Conservation (phyloP, 2,113 vertebrate species). For the Benitochromis conjunctus region DNA sequence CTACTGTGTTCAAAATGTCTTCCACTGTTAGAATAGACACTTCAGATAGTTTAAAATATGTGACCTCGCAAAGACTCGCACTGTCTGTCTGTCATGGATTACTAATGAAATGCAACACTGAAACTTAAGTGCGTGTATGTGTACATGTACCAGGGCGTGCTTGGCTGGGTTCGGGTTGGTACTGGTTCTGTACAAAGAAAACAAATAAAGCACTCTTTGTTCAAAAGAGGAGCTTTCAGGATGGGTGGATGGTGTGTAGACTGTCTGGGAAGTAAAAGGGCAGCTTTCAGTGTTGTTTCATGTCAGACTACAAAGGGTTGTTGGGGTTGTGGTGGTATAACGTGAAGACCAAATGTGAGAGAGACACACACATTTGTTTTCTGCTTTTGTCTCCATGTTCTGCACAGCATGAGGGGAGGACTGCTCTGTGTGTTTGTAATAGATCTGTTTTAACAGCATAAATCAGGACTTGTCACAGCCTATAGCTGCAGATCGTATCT, state of each 20-base stretch:
- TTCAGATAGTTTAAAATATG: not conserved
- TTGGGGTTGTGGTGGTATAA: not conserved
- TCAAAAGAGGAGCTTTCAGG: not conserved
- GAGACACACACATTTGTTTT: not conserved
- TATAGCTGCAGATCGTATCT: not conserved
- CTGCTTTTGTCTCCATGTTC: not conserved
- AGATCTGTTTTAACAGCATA: not conserved
- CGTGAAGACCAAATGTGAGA: not conserved
- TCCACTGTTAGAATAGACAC: not conserved
- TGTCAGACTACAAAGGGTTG: constrained; percentile 3
- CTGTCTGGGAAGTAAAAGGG: constrained; percentile 30
- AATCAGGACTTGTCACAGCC: not conserved
- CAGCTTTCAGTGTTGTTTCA: constrained; percentile 48
- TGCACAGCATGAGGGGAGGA: not conserved
- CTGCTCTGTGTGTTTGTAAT: not conserved
- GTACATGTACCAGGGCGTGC: constrained; percentile 16
- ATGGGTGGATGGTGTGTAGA: not conserved
- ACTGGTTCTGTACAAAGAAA: constrained; percentile 22
- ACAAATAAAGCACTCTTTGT: constrained; percentile 43
- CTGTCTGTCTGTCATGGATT: not conserved
- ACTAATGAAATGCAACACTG: not conserved
- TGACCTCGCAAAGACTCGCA: not conserved
- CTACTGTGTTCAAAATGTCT: not conserved
- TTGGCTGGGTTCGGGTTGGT: constrained; percentile 9
- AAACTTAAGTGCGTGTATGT: not conserved